Percentiles rank a stretch among this genome's conserved stretches.
Conservation (phyloP, 2,888 invertebrate genomes). For the Stenurella melanura region DNA sequence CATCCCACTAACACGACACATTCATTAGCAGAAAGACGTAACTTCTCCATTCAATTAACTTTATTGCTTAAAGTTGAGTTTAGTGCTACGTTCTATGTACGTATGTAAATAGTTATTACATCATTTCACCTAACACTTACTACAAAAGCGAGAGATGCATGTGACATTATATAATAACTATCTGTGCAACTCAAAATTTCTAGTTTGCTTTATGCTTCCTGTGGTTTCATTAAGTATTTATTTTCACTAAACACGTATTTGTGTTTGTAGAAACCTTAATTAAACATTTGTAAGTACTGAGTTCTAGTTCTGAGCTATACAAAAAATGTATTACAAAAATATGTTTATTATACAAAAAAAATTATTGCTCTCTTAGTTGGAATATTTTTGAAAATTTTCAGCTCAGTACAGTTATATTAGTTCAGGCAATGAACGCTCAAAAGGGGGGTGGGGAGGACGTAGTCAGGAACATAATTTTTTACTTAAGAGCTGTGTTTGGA, state of each 20-base stretch:
- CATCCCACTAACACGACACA: slow-evolving; percentile 43
- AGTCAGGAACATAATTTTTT: no score
- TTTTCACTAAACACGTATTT: neutral
- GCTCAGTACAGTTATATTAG: no score
- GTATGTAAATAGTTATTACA: neutral
- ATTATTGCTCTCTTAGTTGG: no score
- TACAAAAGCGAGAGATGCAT: neutral
- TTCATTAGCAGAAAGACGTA: slow-evolving; percentile 45
- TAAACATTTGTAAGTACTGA: neutral
- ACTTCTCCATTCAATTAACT: slow-evolving; percentile 39
- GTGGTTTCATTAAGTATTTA: slow-evolving; percentile 8
- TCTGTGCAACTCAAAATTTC: neutral
- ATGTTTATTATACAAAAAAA: no score
- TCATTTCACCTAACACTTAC: neutral
- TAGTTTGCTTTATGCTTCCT: neutral
- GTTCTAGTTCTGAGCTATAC: no score
- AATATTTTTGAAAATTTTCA: no score
- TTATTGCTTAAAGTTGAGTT: slow-evolving; percentile 31
- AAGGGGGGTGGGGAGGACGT: no score
- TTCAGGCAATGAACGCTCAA: no score
- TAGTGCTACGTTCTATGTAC: neutral
- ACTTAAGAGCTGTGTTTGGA: no score
- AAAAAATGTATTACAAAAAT: no score
- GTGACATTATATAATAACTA: neutral
- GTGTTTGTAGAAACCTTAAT: neutral